Base-by-base conservation (phyloP, 2,797 vertebrate genomes). In the Sparus aurata region DNA sequence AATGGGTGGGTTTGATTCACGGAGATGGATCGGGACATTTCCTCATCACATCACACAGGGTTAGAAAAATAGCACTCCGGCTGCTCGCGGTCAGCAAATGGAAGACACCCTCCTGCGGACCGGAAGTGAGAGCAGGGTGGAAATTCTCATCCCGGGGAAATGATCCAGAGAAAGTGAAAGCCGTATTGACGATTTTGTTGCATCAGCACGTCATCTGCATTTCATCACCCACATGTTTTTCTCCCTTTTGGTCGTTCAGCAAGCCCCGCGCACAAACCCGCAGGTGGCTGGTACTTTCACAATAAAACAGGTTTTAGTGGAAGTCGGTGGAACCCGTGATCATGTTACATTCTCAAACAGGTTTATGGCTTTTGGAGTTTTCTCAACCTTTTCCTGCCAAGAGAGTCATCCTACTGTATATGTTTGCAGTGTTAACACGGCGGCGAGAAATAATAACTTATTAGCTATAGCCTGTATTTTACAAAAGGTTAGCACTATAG, bases 131-230 rank as follows among this genome's bases (percentile, higher is more conserved):
- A 3, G 2, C 1, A 1, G 17, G 23, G 13, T 6, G 34, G 49
- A 38, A 25, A 47, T 73, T 50, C 9, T 43, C 0, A 34, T 6
- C 10, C 2, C 27, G 0, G 3, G 0, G 0, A 41, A 5, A 8
- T 4, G 0, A 1, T 0, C 3, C 0, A 22, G 0, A 13, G 83
- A 91, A 92, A 91, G 0, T 80, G 86, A 92, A 90, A 90, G 50
- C 49, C 0, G 2, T 1, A 4, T 2, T 0, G 12, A 3, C 2
- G 2, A 3, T 1, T 8, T 2, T 5, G 15, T 22, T 79, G 61
- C 64, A 27, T 79, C 73, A 76, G 20, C 27, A 0, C 22, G 2
- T 71, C 49, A 5, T 2, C 10, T 0, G 0, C 2, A 15, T 80
- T 75, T 65, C 83, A 55, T 83, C 82, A 82, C 3, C 5, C 12